Percentiles rank a stretch among this genome's conserved stretches.
Conservation (phyloP, 1,140 invertebrate genomes). For the Oedothorax gibbosus region DNA sequence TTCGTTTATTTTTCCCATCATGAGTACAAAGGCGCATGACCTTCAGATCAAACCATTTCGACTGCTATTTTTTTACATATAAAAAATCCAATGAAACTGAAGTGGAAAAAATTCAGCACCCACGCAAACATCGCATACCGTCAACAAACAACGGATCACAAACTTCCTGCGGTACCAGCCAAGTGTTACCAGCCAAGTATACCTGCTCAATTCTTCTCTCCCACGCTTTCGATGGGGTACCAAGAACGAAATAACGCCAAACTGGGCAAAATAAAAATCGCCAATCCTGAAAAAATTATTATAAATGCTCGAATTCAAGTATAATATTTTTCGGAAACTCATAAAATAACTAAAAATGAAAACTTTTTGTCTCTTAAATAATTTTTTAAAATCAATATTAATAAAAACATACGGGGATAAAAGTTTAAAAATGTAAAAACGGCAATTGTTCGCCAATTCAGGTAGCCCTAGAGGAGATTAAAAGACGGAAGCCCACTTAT, state of each 20-base stretch:
- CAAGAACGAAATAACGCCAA: no score
- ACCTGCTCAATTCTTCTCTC: conserved; percentile 10
- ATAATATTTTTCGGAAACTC: no score
- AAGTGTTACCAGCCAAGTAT: not conserved
- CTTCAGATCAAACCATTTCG: not conserved
- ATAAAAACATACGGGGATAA: no score
- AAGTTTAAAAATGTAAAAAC: no score
- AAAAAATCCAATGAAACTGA: not conserved
- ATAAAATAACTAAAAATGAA: no score
- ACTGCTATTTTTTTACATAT: not conserved
- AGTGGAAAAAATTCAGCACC: conserved; percentile 19
- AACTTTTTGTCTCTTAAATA: no score
- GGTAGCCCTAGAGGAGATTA: no score
- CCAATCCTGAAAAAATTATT: no score
- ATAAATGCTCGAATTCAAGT: no score
- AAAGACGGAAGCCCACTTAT: not conserved
- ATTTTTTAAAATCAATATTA: no score
- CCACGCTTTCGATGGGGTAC: conserved; percentile 17
- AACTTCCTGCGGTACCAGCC: conserved; percentile 35
- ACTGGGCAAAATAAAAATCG: no score
- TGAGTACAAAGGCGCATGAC: not conserved
- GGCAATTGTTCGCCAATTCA: no score
- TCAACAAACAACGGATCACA: conserved; percentile 28
- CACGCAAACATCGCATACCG: conserved; percentile 5
- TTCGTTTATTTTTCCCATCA: conserved; percentile 34